phyloP scores from a whole-genome alignment of 2,888 invertebrate species.

The Morinoia aosen region DNA sequence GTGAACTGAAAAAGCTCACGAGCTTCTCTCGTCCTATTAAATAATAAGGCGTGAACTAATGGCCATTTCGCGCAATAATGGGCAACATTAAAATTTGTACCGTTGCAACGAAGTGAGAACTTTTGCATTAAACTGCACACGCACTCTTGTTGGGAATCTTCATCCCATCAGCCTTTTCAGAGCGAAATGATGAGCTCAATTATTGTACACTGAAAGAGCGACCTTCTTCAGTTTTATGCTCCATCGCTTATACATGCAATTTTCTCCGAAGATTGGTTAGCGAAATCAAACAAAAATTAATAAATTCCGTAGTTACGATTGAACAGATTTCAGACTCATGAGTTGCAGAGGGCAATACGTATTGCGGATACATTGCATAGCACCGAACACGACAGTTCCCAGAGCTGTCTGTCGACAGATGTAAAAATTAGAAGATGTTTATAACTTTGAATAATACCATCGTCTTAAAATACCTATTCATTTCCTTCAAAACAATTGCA shows the following conservation, averaged over 20 bases:
- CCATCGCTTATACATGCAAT: neutral
- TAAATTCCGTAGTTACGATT: neutral
- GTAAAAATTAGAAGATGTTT: neutral
- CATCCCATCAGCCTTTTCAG: neutral
- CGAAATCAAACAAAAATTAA: neutral
- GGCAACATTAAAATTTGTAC: neutral
- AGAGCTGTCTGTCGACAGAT: no score
- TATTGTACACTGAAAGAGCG: neutral
- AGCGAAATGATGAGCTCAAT: neutral
- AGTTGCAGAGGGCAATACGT: neutral
- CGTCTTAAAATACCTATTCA: no score
- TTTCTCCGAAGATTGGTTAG: neutral
- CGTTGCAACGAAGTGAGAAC: neutral
- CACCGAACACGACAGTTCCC: neutral
- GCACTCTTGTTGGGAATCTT: neutral
- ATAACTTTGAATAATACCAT: neutral
- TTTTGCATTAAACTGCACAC: neutral
- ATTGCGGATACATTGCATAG: no score
- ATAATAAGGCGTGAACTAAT: no score
- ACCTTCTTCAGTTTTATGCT: neutral
- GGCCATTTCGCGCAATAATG: no score
- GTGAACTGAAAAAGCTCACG: no score
- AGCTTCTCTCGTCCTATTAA: no score
- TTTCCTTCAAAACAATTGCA: no score
- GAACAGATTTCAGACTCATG: neutral